Evolutionary conservation across 2,888 invertebrate species (phyloP).

Genomic region (Morpho achilles): DNA sequence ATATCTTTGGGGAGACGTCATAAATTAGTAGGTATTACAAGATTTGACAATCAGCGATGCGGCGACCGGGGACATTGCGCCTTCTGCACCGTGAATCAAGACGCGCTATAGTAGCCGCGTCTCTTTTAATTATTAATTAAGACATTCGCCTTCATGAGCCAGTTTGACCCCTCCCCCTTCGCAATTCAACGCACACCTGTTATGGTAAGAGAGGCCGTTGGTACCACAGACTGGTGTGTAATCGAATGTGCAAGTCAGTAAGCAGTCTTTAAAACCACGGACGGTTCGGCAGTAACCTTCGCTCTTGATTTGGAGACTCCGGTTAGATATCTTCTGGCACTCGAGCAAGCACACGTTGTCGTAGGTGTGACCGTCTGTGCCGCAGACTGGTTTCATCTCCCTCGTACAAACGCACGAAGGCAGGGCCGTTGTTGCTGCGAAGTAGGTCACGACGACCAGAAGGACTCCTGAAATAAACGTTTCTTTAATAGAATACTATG

Average conservation of each 20-base stretch:
- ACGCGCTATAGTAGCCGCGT: no score
- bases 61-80: no score
- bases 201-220: constrained; percentile 34
- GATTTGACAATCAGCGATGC: no score
- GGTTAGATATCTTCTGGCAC: constrained; percentile 45
- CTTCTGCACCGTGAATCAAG: no score
- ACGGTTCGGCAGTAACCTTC: constrained; percentile 27
- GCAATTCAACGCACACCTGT: constrained; percentile 37
- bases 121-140: background rate
- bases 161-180: constrained; percentile 6
- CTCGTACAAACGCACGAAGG: constrained; percentile 47
- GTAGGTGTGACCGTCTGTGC: constrained; percentile 85
- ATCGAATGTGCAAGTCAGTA: constrained; percentile 7
- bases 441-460: constrained; percentile 34
- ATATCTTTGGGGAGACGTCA: no score
- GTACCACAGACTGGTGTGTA: constrained; percentile 18
- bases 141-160: background rate
- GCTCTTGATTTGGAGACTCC: constrained; percentile 20
- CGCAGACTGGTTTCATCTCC: constrained; percentile 79
- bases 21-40: no score
- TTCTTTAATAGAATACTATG: no score
- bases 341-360: constrained; percentile 81
- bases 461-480: constrained; percentile 21
- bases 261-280: no score
- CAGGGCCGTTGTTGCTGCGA: constrained; percentile 32